phyloP scores from a whole-genome alignment of 2,113 vertebrate species.

The Podocnemis expansa region DNA sequence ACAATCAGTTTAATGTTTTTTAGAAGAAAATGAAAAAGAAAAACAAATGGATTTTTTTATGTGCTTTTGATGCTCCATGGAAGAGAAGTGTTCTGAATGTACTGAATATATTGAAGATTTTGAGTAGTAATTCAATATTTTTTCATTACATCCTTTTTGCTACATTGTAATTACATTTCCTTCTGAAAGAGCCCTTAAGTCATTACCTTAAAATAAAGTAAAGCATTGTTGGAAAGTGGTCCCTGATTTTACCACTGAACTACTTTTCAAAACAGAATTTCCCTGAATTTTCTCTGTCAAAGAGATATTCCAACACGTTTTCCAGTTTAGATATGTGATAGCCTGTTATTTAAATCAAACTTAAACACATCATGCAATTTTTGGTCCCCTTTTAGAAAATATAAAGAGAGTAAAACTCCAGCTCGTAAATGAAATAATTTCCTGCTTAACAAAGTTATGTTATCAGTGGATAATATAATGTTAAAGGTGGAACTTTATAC shows the following conservation, averaged over 20 bases:
- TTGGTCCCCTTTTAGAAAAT: not conserved
- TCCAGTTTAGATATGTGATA: not conserved
- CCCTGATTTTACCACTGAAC: conserved; percentile 24
- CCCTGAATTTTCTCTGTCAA: not conserved
- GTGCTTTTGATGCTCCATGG: not conserved
- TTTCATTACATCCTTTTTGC: not conserved
- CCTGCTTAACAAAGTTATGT: not conserved
- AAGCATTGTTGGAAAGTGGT: not conserved
- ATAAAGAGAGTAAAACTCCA: not conserved
- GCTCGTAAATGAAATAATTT: not conserved
- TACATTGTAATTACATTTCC: not conserved
- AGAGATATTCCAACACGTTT: not conserved
- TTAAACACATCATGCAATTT: conserved; percentile 3
- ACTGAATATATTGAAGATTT: not conserved
- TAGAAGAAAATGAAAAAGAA: conserved; percentile 6
- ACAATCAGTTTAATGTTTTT: not conserved
- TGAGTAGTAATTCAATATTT: not conserved
- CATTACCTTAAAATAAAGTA: not conserved
- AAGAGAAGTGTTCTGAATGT: not conserved
- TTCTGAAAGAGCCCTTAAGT: not conserved
- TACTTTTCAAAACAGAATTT: conserved; percentile 18
- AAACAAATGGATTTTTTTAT: not conserved
- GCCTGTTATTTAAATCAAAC: not conserved
- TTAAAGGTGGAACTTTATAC: not conserved
- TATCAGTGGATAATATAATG: not conserved